These are phyloP conservation scores for Dysdera silvatica DNA, from an alignment of 1,140 invertebrate genomes.

Conservation along the genomic window DNA sequence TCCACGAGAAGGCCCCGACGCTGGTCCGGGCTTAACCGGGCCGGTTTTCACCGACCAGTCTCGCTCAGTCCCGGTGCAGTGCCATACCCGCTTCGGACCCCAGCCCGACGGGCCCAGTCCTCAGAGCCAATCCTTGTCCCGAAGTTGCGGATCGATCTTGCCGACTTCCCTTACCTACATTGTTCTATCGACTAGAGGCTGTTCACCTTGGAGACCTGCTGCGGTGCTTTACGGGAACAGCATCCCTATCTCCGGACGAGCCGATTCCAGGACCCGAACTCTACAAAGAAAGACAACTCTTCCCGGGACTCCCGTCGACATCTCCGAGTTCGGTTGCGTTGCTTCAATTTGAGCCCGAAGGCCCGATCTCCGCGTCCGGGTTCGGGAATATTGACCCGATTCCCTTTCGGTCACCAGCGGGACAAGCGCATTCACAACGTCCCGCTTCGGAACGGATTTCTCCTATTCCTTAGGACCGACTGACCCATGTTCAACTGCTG, in stretches of 20 bases:
- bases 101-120: constrained; percentile 58
- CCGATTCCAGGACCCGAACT: constrained; percentile 43
- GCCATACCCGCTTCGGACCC: constrained; percentile 15
- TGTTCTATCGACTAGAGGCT: constrained; percentile 49
- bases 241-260: constrained; percentile 46
- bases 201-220: constrained; percentile 47
- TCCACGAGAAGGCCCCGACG: background rate
- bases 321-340: constrained; percentile 26
- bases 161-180: constrained; percentile 49
- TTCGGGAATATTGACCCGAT: constrained; percentile 51
- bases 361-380: constrained; percentile 41
- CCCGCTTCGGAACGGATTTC: constrained; percentile 42
- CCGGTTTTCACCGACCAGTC: background rate
- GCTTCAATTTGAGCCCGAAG: constrained; percentile 21
- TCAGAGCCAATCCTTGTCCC: constrained; percentile 60
- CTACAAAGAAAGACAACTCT: constrained; percentile 21
- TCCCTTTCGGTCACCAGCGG: constrained; percentile 39
- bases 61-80: constrained; percentile 30
- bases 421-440: constrained; percentile 11
- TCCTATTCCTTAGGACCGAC: constrained; percentile 58
- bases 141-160: constrained; percentile 50
- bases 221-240: constrained; percentile 47
- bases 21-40: background rate
- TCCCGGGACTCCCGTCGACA: constrained; percentile 16
- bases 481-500: constrained; percentile 79